phyloP scores from a whole-genome alignment of 1,140 invertebrate genomes.

The Ips nitidus region DNA sequence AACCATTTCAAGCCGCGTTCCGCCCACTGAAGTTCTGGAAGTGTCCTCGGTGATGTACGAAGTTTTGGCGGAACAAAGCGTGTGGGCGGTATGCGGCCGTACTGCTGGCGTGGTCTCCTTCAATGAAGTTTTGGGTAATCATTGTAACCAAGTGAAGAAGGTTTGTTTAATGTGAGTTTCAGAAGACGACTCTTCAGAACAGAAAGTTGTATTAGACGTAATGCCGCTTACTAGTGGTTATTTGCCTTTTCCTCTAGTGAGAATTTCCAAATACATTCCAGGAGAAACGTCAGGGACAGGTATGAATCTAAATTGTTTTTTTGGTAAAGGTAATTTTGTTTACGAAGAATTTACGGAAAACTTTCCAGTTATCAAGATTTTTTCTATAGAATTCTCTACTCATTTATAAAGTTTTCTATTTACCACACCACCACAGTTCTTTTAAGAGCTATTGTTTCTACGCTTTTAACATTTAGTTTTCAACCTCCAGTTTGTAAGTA shows the following conservation, averaged over 20 bases:
- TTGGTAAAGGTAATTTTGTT: neutral
- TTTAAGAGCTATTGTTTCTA: too few relatives aligned
- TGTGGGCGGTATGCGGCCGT: constrained; percentile 89
- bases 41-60: constrained; percentile 84
- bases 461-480: too few relatives aligned
- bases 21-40: constrained; percentile 33
- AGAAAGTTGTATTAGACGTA: constrained; percentile 79
- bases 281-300: constrained; percentile 60
- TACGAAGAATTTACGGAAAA: neutral
- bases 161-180: constrained; percentile 6
- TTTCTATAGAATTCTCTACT: neutral
- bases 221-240: constrained; percentile 89
- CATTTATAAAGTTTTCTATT: too few relatives aligned
- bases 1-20: constrained; percentile 62
- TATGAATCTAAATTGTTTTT: constrained; percentile 12
- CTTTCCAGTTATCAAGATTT: neutral
- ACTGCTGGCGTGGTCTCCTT: constrained; percentile 84
- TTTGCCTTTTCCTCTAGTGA: constrained; percentile 82
- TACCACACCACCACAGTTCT: too few relatives aligned
- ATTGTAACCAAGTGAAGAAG: neutral
- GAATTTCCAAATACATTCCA: constrained; percentile 89
- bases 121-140: constrained; percentile 30
- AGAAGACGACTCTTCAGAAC: constrained; percentile 61
- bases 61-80: constrained; percentile 84
- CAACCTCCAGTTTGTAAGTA: too few relatives aligned